A percentile compares a stretch with the other conserved stretches of the same genome.
Evolutionary conservation across 23 tunicate species (phyloP).

Genomic region (Botrylloides violaceus): DNA sequence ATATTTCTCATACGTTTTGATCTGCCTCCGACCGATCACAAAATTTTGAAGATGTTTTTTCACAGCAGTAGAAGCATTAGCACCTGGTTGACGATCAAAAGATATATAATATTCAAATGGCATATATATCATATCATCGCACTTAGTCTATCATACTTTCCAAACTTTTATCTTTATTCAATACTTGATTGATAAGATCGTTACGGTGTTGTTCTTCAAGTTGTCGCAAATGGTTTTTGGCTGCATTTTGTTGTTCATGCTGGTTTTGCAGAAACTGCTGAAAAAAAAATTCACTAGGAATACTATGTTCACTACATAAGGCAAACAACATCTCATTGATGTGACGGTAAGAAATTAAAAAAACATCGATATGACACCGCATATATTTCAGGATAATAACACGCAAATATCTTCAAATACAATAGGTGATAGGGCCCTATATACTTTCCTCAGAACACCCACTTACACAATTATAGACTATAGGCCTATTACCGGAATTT

Average conservation of each 20-base stretch:
- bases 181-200: slow-evolving; percentile 23
- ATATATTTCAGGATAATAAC: too few species aligned
- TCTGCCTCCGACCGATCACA: slow-evolving; percentile 75
- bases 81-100: slow-evolving; percentile 53
- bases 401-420: too few species aligned
- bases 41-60: slow-evolving; percentile 83
- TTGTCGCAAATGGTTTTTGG: slow-evolving; percentile 1
- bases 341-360: too few species aligned
- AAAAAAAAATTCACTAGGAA: slow-evolving; percentile 7
- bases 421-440: too few species aligned
- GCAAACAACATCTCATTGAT: too few species aligned
- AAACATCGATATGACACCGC: too few species aligned
- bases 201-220: slow-evolving; percentile 25
- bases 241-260: slow-evolving; percentile 21
- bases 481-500: too few species aligned
- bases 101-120: neutral
- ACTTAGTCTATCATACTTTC: slow-evolving; percentile 22
- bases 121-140: neutral
- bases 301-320: too few species aligned
- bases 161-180: slow-evolving; percentile 38
- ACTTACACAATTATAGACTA: too few species aligned
- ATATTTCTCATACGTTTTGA: slow-evolving; percentile 39
- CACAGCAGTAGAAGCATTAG: slow-evolving; percentile 86
- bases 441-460: too few species aligned
- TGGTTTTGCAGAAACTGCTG: slow-evolving; percentile 35